Base-by-base conservation (phyloP, 2,797 vertebrate genomes). In the Malacoctenus gilli region DNA sequence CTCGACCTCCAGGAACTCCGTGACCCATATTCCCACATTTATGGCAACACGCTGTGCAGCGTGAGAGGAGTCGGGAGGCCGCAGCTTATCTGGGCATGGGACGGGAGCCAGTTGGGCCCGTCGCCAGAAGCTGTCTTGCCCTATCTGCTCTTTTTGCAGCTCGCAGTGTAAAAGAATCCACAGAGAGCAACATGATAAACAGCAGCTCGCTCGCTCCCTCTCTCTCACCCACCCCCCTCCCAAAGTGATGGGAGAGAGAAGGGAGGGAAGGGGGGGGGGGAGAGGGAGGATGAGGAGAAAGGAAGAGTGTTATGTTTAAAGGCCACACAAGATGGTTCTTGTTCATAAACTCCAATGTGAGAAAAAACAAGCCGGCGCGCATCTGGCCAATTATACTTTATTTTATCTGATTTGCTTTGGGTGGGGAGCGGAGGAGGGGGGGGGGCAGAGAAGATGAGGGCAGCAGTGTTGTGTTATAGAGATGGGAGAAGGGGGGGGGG, bases 311-410 rank as follows among this genome's bases (percentile, higher is more conserved):
- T 83, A 75, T 84, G 83, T 79, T 87, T 85, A 73, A 71, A 75
- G 90, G 87, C 91, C 91, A 92, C 90, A 93, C 91, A 92, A 89
- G 91, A 89, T 80, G 90, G 74, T 85, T 87, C 75, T 75, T 88
- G 83, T 85, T 87, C 84, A 90, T 90, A 87, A 91, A 92, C 86
- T 81, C 72, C 78, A 83, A 90, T 85, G 86, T 85, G 87, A 91
- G 86, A 89, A 84, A 77, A 82, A 80, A 86, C 81, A 85, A 87
- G 71, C 80, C 67, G 76, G 55, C 35, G 78, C 77, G 61, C 80
- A 88, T 88, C 81, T 65, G 76, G 76, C 72, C 75, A 83, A 83
- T 87, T 83, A 76, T 44, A 73, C 76, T 80, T 82, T 79, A 75
- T 87, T 87, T 90, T 75, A 86, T 83, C 85, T 39, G 71, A 85